Evolutionary conservation across 1,140 invertebrate species (phyloP).

Genomic region (Hycleus cichorii): DNA sequence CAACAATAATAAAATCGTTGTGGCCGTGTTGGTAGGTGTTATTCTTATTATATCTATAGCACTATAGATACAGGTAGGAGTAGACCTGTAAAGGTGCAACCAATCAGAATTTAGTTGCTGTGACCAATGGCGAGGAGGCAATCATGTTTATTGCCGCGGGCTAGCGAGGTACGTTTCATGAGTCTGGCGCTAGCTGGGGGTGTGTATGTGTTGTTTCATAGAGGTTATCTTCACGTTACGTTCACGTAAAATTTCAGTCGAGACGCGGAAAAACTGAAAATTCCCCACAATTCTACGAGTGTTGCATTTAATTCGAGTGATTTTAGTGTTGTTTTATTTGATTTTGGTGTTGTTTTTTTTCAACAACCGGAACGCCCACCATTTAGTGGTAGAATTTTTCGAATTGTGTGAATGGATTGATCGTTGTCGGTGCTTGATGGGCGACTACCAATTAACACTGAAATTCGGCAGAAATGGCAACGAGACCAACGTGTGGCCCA

Average conservation of each 20-base stretch:
- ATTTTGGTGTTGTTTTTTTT: neutral
- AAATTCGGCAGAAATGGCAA: slow-evolving; percentile 14
- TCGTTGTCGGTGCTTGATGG: slow-evolving; percentile 30
- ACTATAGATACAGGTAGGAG: slow-evolving; percentile 33
- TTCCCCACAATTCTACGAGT: neutral
- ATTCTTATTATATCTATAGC: too few relatives aligned
- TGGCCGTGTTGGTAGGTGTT: too few relatives aligned
- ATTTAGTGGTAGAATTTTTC: neutral
- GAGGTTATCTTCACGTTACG: neutral
- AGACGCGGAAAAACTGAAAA: neutral
- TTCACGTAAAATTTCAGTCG: neutral
- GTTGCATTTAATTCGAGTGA: neutral
- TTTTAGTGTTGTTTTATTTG: neutral
- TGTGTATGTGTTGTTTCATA: slow-evolving; percentile 23
- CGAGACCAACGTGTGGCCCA: slow-evolving; percentile 19
- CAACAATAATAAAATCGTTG: too few relatives aligned
- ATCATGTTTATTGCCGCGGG: slow-evolving; percentile 37
- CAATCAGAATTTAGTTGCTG: slow-evolving; percentile 30
- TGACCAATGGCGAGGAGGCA: slow-evolving; percentile 39
- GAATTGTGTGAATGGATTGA: slow-evolving; percentile 1
- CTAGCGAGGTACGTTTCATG: slow-evolving; percentile 28
- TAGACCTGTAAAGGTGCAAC: slow-evolving; percentile 39
- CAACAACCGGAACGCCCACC: neutral
- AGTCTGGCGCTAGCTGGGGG: slow-evolving; percentile 30
- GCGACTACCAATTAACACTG: slow-evolving; percentile 12